These are phyloP conservation scores for Helarctos malayanus DNA, from an alignment of 2,797 vertebrate species.

Conservation along the genomic window DNA sequence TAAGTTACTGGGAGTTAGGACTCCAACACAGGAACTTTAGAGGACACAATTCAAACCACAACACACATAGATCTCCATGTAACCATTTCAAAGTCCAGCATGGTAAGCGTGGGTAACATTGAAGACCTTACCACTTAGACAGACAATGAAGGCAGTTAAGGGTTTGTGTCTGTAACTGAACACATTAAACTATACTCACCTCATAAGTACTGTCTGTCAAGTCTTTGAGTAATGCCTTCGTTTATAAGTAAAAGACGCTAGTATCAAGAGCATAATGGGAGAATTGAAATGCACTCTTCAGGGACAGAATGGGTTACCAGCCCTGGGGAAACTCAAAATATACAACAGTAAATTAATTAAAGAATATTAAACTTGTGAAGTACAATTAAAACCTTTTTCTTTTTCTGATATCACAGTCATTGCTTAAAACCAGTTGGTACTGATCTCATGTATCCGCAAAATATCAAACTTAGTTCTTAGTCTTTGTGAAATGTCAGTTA, in stretches of 20 bases:
- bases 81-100: not conserved
- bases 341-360: not conserved
- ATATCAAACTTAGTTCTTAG: slow-evolving; percentile 4
- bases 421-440: not conserved
- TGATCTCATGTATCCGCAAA: not conserved
- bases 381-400: not conserved
- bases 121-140: not conserved
- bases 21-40: not conserved
- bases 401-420: not conserved
- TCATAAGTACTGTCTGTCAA: not conserved
- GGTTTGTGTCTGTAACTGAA: not conserved
- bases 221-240: not conserved
- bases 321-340: not conserved
- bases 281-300: not conserved
- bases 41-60: not conserved
- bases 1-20: not conserved
- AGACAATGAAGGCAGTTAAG: not conserved
- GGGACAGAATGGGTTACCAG: not conserved
- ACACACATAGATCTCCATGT: too few relatives aligned
- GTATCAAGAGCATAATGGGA: not conserved
- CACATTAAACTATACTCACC: not conserved
- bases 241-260: not conserved
- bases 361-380: not conserved
- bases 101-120: not conserved
- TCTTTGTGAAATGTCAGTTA: not conserved